A percentile compares a stretch with the other conserved stretches of the same genome.
These are phyloP conservation scores for Hyperoodon ampullatus DNA, from an alignment of 2,113 vertebrate species.

Conservation along the genomic window DNA sequence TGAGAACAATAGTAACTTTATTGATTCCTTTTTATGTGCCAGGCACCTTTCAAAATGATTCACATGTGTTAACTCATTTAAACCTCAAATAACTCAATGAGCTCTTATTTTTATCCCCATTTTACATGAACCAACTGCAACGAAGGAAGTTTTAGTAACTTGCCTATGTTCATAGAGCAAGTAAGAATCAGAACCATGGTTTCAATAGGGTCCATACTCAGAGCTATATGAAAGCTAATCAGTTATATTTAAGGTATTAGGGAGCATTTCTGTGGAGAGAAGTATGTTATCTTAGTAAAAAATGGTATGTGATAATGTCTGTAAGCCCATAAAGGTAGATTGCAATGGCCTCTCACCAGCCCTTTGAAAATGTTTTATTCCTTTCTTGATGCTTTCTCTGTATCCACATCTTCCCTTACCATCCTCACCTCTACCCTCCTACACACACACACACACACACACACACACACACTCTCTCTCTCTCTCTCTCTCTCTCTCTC, in stretches of 20 bases:
- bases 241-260: not conserved
- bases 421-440: not conserved
- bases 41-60: not conserved
- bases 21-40: not conserved
- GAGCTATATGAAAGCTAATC: not conserved
- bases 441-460: not conserved
- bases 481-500: too few relatives aligned
- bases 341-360: not conserved
- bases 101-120: not conserved
- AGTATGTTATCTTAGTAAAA: not conserved
- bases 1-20: not conserved
- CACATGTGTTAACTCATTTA: not conserved
- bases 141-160: not conserved
- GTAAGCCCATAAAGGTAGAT: not conserved
- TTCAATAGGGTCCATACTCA: not conserved
- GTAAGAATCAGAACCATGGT: not conserved
- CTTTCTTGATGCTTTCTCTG: not conserved
- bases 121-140: not conserved
- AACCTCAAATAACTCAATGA: not conserved
- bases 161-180: not conserved
- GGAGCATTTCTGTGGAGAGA: not conserved
- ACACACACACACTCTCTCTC: not conserved
- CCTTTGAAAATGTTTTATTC: not conserved
- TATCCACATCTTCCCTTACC: not conserved
- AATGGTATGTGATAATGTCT: not conserved